Evolutionary conservation across 2,797 vertebrate species (phyloP), one percentile per base, ranked within the genome.

Genomic region (Choloepus didactylus): DNA sequence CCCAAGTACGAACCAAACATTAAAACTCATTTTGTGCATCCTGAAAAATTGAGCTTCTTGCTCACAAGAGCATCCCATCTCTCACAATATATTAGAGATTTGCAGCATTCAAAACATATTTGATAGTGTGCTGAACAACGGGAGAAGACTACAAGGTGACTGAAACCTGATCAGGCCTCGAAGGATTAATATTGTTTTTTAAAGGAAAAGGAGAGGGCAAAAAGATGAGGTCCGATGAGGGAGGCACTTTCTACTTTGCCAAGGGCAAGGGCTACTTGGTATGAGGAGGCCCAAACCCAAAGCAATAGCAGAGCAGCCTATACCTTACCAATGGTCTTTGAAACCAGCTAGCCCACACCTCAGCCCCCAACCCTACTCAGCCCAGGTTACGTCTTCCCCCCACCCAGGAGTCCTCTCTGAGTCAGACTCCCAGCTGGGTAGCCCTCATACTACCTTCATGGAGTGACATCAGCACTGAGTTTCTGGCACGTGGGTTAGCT

Each of bases 401-500:
- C 25, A 49, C 41, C 35, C 0, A 0, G 9, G 62, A 91, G 82
- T 83, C 5, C 18, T 96, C 80, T 60, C 70, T 16, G 72, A 89
- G 94, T 95, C 72, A 95, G 27, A 2, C 0, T 81, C 82, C 77
- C 73, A 66, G 35, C 91, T 64, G 56, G 59, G 35, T 16, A 95
- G 25, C 16, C 59, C 29, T 89, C 92, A 73, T 21, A 41, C 90
- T 97, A 81, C 59, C 96, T 94, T 83, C 88, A 95, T 59, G 72
- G 88, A 64, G 85, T 96, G 93, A 80, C 31, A 93, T 96, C 89
- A 96, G 95, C 29, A 0, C 90, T 95, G 96, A 97, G 92, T 95
- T 96, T 62, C 83, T 97, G 91, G 89, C 95, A 97, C 31, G 62
- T 86, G 76, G 64, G 93, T 89, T 85, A 87, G 0, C 49, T 96